Evolutionary conservation across 2,888 invertebrate genomes (phyloP).

Genomic region (Elmis aenea): DNA sequence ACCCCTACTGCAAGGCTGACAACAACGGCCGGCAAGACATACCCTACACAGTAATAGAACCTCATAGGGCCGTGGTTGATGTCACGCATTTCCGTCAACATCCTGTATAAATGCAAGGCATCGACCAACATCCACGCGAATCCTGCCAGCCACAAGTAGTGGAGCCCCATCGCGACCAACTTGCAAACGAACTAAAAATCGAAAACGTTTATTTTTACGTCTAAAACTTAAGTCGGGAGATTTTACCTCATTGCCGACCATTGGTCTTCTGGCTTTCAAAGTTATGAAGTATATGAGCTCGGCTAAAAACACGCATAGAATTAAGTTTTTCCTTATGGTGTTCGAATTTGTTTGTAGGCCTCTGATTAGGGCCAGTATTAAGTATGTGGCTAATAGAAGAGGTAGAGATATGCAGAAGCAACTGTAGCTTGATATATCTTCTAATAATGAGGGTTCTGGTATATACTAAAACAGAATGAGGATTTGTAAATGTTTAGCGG

Average conservation of each 20-base stretch:
- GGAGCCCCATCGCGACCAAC: slow-evolving; percentile 81
- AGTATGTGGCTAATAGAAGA: slow-evolving; percentile 69
- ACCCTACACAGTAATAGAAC: slow-evolving; percentile 88
- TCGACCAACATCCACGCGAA: slow-evolving; percentile 92
- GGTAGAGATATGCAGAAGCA: slow-evolving; percentile 82
- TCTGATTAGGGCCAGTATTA: slow-evolving; percentile 75
- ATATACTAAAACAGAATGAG: slow-evolving; percentile 64
- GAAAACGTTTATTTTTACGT: too few species aligned
- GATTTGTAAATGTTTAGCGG: too few species aligned
- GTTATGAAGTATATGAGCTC: slow-evolving; percentile 83
- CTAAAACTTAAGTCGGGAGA: slow-evolving; percentile 10
- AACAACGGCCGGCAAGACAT: slow-evolving; percentile 85
- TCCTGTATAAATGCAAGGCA: slow-evolving; percentile 86
- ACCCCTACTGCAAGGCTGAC: slow-evolving; percentile 90
- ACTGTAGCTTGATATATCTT: slow-evolving; percentile 84
- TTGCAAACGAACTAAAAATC: slow-evolving; percentile 74
- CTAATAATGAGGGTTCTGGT: slow-evolving; percentile 79
- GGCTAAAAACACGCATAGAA: slow-evolving; percentile 83
- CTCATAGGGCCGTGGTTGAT: slow-evolving; percentile 93
- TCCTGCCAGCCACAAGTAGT: slow-evolving; percentile 88
- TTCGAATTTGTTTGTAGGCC: slow-evolving; percentile 86
- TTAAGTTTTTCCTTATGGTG: slow-evolving; percentile 88
- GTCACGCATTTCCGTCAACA: slow-evolving; percentile 92
- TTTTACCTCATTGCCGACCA: slow-evolving; percentile 76
- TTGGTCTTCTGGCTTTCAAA: slow-evolving; percentile 73